Evolutionary conservation across 2,888 invertebrate genomes (phyloP).

Genomic region (Azorinus chamasolen): DNA sequence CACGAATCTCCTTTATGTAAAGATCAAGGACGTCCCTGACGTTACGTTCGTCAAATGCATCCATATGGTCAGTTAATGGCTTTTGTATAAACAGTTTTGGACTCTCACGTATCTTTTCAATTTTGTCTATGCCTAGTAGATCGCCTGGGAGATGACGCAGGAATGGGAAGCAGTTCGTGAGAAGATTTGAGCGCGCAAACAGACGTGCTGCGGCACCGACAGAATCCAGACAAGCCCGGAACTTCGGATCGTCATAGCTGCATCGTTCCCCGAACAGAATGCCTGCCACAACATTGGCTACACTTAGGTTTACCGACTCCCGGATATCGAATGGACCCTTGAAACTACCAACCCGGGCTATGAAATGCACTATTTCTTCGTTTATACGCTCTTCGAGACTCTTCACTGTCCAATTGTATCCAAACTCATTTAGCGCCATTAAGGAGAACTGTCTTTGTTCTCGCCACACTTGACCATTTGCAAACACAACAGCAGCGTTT

Average conservation of each 20-base stretch:
- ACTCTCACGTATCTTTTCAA: constrained; percentile 40
- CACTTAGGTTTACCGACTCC: constrained; percentile 42
- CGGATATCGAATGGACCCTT: constrained; percentile 38
- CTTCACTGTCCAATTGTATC: constrained; percentile 46
- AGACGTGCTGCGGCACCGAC: constrained; percentile 46
- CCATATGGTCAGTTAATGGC: constrained; percentile 24
- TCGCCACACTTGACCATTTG: constrained; percentile 52
- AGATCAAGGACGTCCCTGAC: constrained; percentile 45
- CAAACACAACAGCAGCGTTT: constrained; percentile 49
- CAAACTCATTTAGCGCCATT: constrained; percentile 55
- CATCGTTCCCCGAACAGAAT: constrained; percentile 58
- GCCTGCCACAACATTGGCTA: constrained; percentile 54
- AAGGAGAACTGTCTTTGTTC: constrained; percentile 51
- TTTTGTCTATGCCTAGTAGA: constrained; percentile 39
- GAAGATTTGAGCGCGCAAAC: constrained; percentile 36
- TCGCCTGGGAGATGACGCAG: constrained; percentile 44
- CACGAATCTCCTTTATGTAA: constrained; percentile 36
- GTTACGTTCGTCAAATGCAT: constrained; percentile 22
- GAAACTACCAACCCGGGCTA: constrained; percentile 14
- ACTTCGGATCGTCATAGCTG: constrained; percentile 49
- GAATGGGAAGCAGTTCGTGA: constrained; percentile 52
- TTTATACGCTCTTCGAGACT: constrained; percentile 58
- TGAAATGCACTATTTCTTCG: constrained; percentile 46
- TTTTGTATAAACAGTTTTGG: constrained; percentile 42
- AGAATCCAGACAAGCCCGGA: constrained; percentile 41